Conservation (phyloP, 1,140 invertebrate genomes). For the Drosophila littoralis region DNA sequence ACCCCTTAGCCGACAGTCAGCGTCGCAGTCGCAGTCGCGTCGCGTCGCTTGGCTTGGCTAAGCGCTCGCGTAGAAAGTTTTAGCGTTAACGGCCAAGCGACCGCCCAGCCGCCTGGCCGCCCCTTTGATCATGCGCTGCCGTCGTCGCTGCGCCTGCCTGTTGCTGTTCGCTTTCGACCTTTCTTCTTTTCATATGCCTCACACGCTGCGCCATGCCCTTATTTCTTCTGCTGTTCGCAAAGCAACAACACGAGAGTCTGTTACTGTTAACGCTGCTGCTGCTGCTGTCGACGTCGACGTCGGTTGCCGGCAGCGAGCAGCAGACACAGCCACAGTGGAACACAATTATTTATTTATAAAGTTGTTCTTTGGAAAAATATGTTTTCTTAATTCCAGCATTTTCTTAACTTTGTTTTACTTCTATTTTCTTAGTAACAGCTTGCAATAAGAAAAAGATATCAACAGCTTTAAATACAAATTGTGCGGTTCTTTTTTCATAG, state of each 20-base stretch:
- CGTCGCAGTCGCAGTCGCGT: conserved; percentile 19
- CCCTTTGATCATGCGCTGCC: not conserved
- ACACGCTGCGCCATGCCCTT: conserved; percentile 68
- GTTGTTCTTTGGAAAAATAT: no score
- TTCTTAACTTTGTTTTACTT: not conserved
- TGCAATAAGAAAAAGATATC: no score
- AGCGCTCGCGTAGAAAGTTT: conserved; percentile 81
- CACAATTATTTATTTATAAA: no score
- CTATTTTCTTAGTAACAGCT: no score
- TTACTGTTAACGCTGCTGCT: conserved; percentile 62
- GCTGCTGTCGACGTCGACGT: conserved; percentile 9
- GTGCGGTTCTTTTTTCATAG: no score
- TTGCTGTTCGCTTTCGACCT: conserved; percentile 75
- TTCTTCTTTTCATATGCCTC: conserved; percentile 64
- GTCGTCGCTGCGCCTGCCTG: conserved; percentile 20
- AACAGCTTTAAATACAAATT: no score
- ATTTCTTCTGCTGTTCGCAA: conserved; percentile 60
- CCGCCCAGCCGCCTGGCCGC: conserved; percentile 36
- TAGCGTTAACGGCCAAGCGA: conserved; percentile 65
- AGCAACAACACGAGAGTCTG: conserved; percentile 58
- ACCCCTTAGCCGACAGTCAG: no score
- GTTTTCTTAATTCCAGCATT: not conserved
- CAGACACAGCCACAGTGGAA: conserved; percentile 39
- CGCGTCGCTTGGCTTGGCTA: conserved; percentile 74
- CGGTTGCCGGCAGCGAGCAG: conserved; percentile 6